Conservation (phyloP, 2,113 vertebrate genomes). For the Podarcis muralis region DNA sequence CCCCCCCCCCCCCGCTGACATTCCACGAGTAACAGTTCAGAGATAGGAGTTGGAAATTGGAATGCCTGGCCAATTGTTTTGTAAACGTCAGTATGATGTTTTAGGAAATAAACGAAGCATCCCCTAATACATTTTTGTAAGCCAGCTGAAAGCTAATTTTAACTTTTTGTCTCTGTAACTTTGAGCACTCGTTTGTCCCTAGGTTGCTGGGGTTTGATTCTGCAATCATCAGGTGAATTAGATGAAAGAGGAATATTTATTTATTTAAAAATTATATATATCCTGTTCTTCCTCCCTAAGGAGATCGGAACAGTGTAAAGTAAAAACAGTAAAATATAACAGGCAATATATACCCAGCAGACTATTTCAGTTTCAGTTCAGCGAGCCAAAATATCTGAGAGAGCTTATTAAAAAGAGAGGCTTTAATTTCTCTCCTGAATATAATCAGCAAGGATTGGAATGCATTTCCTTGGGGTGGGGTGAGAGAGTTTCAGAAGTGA, state of each 20-base stretch:
- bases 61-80: neutral
- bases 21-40: neutral
- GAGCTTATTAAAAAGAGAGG: too few species aligned
- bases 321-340: too few species aligned
- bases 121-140: neutral
- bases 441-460: too few species aligned
- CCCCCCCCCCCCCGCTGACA: neutral
- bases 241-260: neutral
- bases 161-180: neutral
- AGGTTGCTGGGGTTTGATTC: neutral
- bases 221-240: neutral
- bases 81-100: neutral
- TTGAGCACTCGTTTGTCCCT: neutral
- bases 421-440: too few species aligned
- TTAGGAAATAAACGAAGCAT: neutral
- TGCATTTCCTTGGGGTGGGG: too few species aligned
- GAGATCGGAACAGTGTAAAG: too few species aligned
- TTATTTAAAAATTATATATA: too few species aligned
- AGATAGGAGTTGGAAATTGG: neutral
- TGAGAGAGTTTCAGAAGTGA: too few species aligned
- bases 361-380: too few species aligned
- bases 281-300: too few species aligned
- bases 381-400: too few species aligned
- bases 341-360: too few species aligned
- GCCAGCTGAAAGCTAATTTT: neutral